Evolutionary conservation across 2,888 invertebrate species (phyloP), one percentile per base, ranked within the genome.

Genomic region (Zygothrica quintamaculata): DNA sequence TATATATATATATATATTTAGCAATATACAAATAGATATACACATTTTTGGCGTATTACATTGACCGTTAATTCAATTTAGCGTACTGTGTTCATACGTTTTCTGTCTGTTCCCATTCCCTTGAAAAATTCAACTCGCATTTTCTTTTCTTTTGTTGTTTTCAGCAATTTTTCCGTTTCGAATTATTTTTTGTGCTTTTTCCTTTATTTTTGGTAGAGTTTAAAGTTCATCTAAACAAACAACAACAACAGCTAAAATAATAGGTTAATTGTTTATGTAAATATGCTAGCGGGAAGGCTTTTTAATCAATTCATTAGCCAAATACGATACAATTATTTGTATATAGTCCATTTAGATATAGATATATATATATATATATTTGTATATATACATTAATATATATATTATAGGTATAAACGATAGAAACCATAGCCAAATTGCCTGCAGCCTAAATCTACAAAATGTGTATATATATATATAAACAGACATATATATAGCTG

Each of bases 21-120:
- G 33, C 29, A 18, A 39, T 47, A 46, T 50, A 51, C 37, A 43
- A 26, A 57, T 40, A 47, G 29, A 70, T 34, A 74, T 50, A 62
- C 48, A 67, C 31, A 50, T 74, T 60, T 69, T 68, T 44, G 51
- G 60, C 42, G 50, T 67, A 51, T 78, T 79, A 77, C 78, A 67
- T 69, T 75, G 56, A 69, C 60, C 65, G 77, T 62, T 81, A 84
- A 79, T 81, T 79, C 66, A 81, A 79, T 79, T 79, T 80, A 66
- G 47, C 42, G 12, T 40, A 42, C 44, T 43, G 26, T 53, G 25
- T 37, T n/a, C 11, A 22, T 43, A 22, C 29, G 16, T 37, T 5
- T n/a, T 48, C 7, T 25, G 12, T 1, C 25, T 36, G 12, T 26
- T 36, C 9, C 11, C 42, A 33, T 48, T 47, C 46, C 52, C 61